A percentile compares a stretch with the other conserved stretches of the same genome.
Evolutionary conservation across 2,888 invertebrate species (phyloP).

Genomic region (Sturmia bella): DNA sequence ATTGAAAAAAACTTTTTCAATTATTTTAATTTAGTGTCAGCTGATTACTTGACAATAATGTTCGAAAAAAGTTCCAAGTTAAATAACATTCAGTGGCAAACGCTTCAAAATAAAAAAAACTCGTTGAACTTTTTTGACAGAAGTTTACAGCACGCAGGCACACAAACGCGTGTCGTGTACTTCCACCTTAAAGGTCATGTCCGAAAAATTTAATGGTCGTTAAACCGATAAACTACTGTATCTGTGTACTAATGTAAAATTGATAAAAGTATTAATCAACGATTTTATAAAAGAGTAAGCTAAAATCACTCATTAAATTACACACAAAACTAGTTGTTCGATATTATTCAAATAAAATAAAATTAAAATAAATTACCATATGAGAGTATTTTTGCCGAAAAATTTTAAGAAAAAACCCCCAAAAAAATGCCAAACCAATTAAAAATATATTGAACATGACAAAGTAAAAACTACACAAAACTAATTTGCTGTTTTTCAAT

Average conservation of each 20-base stretch:
- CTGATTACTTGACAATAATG: too few species aligned
- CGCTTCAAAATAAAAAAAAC: too few species aligned
- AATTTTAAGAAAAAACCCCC: conserved; percentile 34
- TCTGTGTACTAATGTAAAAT: neutral
- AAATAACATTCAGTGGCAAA: too few species aligned
- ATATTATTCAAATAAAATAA: conserved; percentile 6
- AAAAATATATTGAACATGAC: conserved; percentile 17
- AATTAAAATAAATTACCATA: neutral
- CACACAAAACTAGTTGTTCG: conserved; percentile 50
- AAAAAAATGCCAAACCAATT: conserved; percentile 57
- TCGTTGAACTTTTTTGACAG: too few species aligned
- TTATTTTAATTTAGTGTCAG: too few species aligned
- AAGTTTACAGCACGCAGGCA: too few species aligned
- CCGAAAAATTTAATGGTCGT: neutral
- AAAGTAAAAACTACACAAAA: conserved; percentile 20
- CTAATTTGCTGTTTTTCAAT: conserved; percentile 47
- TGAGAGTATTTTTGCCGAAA: conserved; percentile 26
- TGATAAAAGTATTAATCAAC: conserved; percentile 52
- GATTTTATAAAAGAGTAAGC: conserved; percentile 46
- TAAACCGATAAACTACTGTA: conserved; percentile 2
- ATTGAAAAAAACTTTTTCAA: too few species aligned
- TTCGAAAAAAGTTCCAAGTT: too few species aligned
- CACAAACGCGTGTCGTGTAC: too few species aligned
- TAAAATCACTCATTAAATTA: conserved; percentile 53
- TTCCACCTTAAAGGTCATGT: too few species aligned